These are phyloP conservation scores for Cyclophora punctaria DNA, from an alignment of 2,888 invertebrate species.

Conservation along the genomic window DNA sequence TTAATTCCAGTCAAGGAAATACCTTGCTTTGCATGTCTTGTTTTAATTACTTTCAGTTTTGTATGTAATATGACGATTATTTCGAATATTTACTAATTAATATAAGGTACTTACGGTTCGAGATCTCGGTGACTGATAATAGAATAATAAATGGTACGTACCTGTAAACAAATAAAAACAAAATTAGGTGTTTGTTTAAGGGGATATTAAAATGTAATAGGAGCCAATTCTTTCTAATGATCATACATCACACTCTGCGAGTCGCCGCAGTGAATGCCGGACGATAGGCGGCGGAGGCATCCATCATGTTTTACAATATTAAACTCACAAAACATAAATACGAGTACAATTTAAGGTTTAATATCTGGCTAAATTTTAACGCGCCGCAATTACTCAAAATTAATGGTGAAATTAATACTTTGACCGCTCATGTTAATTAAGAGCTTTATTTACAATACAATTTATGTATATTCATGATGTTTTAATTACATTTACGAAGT, in stretches of 20 bases:
- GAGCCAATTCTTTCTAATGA: conserved; percentile 55
- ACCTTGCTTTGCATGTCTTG: no score
- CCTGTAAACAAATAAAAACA: conserved; percentile 39
- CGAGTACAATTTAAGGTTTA: conserved; percentile 60
- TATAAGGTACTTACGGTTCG: not conserved
- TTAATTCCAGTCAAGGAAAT: not conserved
- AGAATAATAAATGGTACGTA: conserved; percentile 28
- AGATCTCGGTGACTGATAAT: not conserved
- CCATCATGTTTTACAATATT: conserved; percentile 32
- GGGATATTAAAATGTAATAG: conserved; percentile 32
- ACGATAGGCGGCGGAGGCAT: conserved; percentile 29
- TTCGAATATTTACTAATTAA: no score
- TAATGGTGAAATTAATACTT: conserved; percentile 74
- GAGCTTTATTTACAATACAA: conserved; percentile 52
- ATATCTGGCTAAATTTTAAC: conserved; percentile 62
- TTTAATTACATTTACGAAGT: conserved; percentile 36
- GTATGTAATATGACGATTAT: no score
- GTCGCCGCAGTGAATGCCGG: conserved; percentile 57
- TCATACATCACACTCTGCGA: conserved; percentile 51
- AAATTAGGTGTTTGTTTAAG: conserved; percentile 10
- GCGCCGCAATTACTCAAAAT: conserved; percentile 66
- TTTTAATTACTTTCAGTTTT: no score
- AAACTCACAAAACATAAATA: conserved; percentile 58
- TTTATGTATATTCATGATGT: conserved; percentile 34
- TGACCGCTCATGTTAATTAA: conserved; percentile 68